phyloP scores from a whole-genome alignment of 1,140 invertebrate species.

The Bombyx mori region DNA sequence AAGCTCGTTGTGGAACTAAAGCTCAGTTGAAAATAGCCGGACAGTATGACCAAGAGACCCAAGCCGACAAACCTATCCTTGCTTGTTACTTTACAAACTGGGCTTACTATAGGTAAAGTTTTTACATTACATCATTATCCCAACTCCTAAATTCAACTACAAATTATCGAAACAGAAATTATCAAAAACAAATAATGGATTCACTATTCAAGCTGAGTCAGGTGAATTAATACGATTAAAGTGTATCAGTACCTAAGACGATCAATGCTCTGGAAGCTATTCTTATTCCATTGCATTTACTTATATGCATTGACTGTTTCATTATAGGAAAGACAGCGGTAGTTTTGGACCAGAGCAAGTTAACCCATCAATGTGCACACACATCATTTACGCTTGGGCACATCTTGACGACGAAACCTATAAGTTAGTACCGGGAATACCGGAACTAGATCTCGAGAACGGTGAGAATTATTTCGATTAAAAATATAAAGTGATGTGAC shows the following conservation, averaged over 20 bases:
- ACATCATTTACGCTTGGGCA: constrained; percentile 83
- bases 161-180: no score
- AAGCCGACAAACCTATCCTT: constrained; percentile 68
- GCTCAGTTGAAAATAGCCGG: constrained; percentile 35
- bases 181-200: no score
- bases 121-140: not conserved
- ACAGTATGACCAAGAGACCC: constrained; percentile 13
- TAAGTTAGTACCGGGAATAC: constrained; percentile 74
- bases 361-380: constrained; percentile 78
- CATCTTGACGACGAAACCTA: constrained; percentile 72
- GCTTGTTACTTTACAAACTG: constrained; percentile 85
- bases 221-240: no score
- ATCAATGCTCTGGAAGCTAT: no score
- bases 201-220: no score
- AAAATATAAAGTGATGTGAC: no score
- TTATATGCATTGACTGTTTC: not conserved
- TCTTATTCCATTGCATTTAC: no score
- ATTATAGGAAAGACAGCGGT: constrained; percentile 73
- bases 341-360: constrained; percentile 78
- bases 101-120: constrained; percentile 77
- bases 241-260: no score
- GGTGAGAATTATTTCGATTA: constrained; percentile 39
- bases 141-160: no score
- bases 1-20: constrained; percentile 73
- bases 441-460: constrained; percentile 79